Evolutionary conservation across 2,797 vertebrate species (phyloP).

Genomic region (Cetoscarus ocellatus): DNA sequence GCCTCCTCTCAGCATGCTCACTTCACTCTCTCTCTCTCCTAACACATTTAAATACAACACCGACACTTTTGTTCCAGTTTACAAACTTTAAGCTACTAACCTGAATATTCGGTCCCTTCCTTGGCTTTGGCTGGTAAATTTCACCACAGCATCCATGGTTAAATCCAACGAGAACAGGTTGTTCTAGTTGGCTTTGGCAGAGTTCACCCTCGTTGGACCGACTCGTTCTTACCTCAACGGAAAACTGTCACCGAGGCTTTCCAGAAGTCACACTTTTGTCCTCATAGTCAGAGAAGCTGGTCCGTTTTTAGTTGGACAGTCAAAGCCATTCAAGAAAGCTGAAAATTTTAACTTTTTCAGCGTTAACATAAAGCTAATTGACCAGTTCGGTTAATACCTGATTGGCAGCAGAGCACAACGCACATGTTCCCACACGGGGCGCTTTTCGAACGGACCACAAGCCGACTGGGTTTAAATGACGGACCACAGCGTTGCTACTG

Average conservation of each 20-base stretch:
- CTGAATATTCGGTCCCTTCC: conserved; percentile 93
- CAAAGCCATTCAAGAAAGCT: not conserved
- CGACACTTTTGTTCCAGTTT: not conserved
- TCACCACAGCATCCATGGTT: conserved; percentile 88
- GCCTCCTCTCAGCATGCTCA: not conserved
- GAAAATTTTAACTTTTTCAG: conserved; percentile 21
- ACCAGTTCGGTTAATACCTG: not conserved
- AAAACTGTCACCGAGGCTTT: rapidly evolving
- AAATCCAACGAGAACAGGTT: conserved; percentile 36
- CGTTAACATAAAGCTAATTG: not conserved
- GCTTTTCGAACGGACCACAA: conserved; percentile 42
- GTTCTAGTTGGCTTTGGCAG: conserved; percentile 36
- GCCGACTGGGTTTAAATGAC: conserved; percentile 14
- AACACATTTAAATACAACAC: not conserved
- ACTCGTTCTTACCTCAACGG: not conserved
- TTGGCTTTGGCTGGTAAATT: conserved; percentile 89
- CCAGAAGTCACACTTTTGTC: not conserved
- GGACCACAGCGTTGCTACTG: conserved; percentile 25
- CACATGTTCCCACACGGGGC: conserved; percentile 56
- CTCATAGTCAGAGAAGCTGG: not conserved
- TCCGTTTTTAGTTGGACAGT: rapidly evolving
- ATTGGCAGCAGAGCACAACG: not conserved
- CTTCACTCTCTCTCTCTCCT: not conserved
- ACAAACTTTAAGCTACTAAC: conserved; percentile 63
- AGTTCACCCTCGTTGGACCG: not conserved